Evolutionary conservation across 2,113 vertebrate species (phyloP).

Genomic region (Phyllostomus hastatus): DNA sequence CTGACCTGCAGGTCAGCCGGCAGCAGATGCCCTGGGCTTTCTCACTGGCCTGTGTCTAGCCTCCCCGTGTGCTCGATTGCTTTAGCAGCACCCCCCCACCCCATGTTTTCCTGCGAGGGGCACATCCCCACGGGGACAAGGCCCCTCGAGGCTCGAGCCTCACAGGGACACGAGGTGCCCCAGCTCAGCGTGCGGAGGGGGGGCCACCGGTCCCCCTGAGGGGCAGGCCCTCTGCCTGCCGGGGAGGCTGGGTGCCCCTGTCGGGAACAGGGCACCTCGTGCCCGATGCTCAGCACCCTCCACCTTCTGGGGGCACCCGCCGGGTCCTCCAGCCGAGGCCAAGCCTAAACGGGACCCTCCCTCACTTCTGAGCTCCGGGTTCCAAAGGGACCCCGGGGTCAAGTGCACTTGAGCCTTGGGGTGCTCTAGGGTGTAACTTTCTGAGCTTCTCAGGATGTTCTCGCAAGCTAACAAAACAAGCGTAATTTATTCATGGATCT

Average conservation of each 20-base stretch:
- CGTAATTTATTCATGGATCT: not conserved
- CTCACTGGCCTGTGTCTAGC: not conserved
- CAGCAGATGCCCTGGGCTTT: not conserved
- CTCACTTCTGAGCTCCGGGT: not conserved
- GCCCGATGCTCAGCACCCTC: too few species aligned
- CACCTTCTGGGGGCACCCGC: not conserved
- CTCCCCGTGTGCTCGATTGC: not conserved
- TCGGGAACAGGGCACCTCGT: not conserved
- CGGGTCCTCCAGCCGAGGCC: too few species aligned
- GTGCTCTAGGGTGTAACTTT: not conserved
- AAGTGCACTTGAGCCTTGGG: not conserved
- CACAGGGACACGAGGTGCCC: not conserved
- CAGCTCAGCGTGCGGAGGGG: not conserved
- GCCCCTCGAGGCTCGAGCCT: too few species aligned
- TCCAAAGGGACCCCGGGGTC: not conserved
- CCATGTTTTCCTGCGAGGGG: not conserved
- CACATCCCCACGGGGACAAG: not conserved
- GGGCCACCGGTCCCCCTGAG: not conserved
- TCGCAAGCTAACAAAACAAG: not conserved
- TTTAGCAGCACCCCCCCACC: not conserved
- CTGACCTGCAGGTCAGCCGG: not conserved
- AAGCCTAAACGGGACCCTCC: not conserved
- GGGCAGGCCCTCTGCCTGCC: not conserved
- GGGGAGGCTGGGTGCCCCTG: not conserved
- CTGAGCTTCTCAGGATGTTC: too few species aligned